Evolutionary conservation across 2,888 invertebrate species (phyloP).

Genomic region (Seira ritae): DNA sequence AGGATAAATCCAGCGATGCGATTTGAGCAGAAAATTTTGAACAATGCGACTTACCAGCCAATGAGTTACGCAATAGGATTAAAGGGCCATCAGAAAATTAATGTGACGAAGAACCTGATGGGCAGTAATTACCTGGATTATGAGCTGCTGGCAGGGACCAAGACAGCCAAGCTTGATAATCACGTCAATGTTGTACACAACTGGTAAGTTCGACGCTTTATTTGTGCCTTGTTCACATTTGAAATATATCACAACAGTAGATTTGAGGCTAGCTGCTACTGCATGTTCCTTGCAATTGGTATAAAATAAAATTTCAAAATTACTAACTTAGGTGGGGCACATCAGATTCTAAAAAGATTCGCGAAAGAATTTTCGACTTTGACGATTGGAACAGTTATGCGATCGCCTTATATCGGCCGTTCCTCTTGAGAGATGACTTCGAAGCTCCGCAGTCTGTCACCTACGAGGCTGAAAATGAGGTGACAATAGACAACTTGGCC

Average conservation of each 20-base stretch:
- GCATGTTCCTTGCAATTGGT: background rate
- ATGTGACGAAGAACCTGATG: slow-evolving; percentile 92
- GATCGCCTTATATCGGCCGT: slow-evolving; percentile 92
- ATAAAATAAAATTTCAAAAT: background rate
- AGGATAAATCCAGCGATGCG: slow-evolving; percentile 72
- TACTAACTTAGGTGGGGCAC: slow-evolving; percentile 85
- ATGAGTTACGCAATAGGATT: slow-evolving; percentile 93
- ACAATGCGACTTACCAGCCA: slow-evolving; percentile 75
- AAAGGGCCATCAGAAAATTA: slow-evolving; percentile 95
- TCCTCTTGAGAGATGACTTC: slow-evolving; percentile 85
- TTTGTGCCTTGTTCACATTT: too few species aligned
- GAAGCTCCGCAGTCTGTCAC: slow-evolving; percentile 86
- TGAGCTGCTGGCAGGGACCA: slow-evolving; percentile 90
- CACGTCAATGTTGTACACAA: slow-evolving; percentile 92
- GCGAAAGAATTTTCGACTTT: slow-evolving; percentile 94
- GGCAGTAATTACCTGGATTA: slow-evolving; percentile 89
- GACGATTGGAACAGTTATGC: slow-evolving; percentile 99
- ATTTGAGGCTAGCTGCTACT: background rate
- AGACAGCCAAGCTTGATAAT: slow-evolving; percentile 91
- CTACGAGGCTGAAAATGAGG: slow-evolving; percentile 77
- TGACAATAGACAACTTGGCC: slow-evolving; percentile 84
- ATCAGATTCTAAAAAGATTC: slow-evolving; percentile 83
- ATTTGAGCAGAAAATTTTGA: slow-evolving; percentile 74
- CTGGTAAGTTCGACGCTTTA: slow-evolving; percentile 79
- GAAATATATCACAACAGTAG: background rate